phyloP scores from a whole-genome alignment of 35 echinoderm and acorn worm genomes.

The Antedon bifida region DNA sequence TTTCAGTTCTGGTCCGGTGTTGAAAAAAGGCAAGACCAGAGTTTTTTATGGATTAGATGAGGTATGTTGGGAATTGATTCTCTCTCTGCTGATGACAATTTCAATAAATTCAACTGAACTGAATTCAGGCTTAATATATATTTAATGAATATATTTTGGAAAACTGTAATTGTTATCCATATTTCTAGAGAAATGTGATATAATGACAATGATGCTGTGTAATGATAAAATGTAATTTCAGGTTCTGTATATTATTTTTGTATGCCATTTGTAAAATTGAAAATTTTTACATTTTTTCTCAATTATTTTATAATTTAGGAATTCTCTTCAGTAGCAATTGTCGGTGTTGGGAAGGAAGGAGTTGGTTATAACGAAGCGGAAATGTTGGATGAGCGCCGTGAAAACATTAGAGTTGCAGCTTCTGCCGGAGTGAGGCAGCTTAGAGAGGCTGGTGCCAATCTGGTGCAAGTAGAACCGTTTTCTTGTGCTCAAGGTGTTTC shows the following conservation, averaged over 20 bases:
- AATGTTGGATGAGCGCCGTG: constrained; percentile 45
- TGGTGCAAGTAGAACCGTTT: constrained; percentile 69
- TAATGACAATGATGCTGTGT: no score
- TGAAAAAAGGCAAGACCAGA: constrained; percentile 51
- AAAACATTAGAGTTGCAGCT: constrained; percentile 63
- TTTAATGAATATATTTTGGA: no score
- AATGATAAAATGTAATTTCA: no score
- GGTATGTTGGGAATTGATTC: no score
- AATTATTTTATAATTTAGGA: constrained; percentile 24
- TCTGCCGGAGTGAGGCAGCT: constrained; percentile 53
- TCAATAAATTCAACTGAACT: no score
- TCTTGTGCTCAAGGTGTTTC: constrained; percentile 66
- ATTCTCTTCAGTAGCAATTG: constrained; percentile 53
- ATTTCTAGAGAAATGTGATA: no score
- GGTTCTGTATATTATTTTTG: no score
- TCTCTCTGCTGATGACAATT: no score
- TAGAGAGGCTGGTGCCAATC: constrained; percentile 40
- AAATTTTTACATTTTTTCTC: no score
- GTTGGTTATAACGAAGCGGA: constrained; percentile 62
- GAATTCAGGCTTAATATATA: no score
- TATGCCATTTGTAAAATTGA: no score
- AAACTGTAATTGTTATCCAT: no score
- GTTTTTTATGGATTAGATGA: constrained; percentile 45
- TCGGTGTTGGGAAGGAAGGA: constrained; percentile 76
- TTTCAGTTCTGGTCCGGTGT: constrained; percentile 28